phyloP scores from a whole-genome alignment of 2,888 invertebrate species.

The Euspilapteryx auroguttella region DNA sequence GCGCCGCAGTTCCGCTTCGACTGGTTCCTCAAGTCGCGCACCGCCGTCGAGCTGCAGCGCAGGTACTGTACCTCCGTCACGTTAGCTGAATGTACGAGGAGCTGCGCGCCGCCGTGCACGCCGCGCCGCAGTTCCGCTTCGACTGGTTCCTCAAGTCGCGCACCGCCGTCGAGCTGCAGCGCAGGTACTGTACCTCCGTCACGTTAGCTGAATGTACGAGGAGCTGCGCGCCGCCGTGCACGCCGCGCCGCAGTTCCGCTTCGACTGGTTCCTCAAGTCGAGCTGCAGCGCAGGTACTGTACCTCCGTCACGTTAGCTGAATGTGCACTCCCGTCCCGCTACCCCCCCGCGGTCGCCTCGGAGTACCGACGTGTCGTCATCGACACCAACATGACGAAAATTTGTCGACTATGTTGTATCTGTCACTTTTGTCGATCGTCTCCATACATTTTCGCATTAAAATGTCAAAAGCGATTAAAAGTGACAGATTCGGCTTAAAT shows the following conservation, averaged over 20 bases:
- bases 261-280: background rate
- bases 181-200: conserved; percentile 66
- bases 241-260: background rate
- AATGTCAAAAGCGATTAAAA: background rate
- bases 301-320: background rate
- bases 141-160: conserved; percentile 99
- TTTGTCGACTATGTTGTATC: too few relatives aligned
- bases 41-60: conserved; percentile 94
- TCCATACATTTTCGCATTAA: too few relatives aligned
- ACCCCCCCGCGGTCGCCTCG: background rate
- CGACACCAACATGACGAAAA: too few relatives aligned
- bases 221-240: too few relatives aligned
- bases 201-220: too few relatives aligned
- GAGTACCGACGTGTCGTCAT: too few relatives aligned
- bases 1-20: conserved; percentile 94
- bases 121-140: conserved; percentile 89
- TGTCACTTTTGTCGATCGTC: too few relatives aligned
- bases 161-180: conserved; percentile 94
- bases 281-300: background rate
- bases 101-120: conserved; percentile 85
- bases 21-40: conserved; percentile 99
- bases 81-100: conserved; percentile 99
- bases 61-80: conserved; percentile 60
- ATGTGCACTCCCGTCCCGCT: background rate
- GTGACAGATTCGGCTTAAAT: too few relatives aligned